Conservation (phyloP, 64 coral and sea anemone species). For the Actinia tenebrosa region DNA sequence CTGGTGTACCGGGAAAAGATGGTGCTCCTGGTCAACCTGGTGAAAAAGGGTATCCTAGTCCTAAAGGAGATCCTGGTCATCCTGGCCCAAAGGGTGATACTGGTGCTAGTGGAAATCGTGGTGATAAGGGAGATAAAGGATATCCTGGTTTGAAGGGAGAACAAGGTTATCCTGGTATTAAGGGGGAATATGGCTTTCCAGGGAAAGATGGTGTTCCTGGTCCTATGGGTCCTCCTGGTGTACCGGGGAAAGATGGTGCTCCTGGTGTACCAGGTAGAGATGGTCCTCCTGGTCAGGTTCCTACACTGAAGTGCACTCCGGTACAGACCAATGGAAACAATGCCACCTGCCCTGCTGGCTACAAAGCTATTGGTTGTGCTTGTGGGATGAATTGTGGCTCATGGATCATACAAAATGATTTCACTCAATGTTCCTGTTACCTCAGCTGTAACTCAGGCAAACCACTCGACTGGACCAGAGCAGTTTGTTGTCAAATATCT, state of each 20-base stretch:
- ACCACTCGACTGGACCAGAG: slow-evolving; percentile 5
- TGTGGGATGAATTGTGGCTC: slow-evolving; percentile 10
- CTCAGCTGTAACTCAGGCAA: not conserved
- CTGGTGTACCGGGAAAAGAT: too few species aligned
- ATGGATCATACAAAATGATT: not conserved
- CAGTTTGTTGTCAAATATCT: not conserved
- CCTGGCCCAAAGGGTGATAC: not conserved
- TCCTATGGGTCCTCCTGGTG: not conserved
- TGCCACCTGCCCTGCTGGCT: not conserved
- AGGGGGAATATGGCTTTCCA: not conserved
- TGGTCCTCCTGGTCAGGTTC: not conserved
- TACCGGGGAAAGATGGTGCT: not conserved
- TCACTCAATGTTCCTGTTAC: not conserved
- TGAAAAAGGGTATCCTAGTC: not conserved
- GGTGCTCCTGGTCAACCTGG: not conserved
- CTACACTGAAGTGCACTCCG: not conserved
- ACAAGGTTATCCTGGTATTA: not conserved
- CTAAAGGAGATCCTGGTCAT: not conserved
- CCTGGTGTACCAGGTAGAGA: not conserved
- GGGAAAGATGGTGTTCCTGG: not conserved
- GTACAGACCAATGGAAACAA: not conserved
- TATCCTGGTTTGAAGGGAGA: not conserved
- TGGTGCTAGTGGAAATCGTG: too few species aligned
- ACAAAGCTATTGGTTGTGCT: not conserved
- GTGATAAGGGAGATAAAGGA: too few species aligned